A percentile compares a stretch with the other conserved stretches of the same genome.
These are phyloP conservation scores for Oncopeltus fasciatus DNA, from an alignment of 1,140 invertebrate genomes.

Conservation along the genomic window DNA sequence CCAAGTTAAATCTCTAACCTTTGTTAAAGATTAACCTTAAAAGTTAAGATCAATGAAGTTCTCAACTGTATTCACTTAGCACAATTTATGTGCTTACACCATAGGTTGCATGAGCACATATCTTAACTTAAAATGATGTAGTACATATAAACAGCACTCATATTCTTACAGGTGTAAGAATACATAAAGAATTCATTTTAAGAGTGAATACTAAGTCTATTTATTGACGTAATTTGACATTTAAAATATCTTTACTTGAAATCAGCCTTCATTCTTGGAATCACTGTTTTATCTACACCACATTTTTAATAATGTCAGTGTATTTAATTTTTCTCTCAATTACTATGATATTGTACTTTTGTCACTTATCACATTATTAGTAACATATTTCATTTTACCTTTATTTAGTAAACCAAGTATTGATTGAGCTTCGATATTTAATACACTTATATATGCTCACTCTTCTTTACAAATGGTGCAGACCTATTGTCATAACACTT, in stretches of 20 bases:
- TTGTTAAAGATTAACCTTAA: no score
- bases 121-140: no score
- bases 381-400: background rate
- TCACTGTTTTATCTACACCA: background rate
- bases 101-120: no score
- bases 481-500: conserved; percentile 5
- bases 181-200: no score
- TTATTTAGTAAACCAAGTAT: background rate
- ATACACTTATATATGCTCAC: background rate
- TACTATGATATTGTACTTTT: background rate
- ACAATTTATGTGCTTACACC: no score
- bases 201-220: no score
- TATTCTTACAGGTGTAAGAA: no score
- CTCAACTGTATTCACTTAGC: no score
- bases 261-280: background rate
- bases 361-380: background rate
- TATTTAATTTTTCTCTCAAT: background rate
- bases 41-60: no score
- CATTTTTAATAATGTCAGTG: background rate
- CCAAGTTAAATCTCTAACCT: no score
- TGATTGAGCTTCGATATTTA: background rate
- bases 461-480: conserved; percentile 5
- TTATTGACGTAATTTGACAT: background rate
- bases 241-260: background rate
- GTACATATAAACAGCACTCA: no score